Percentiles rank a stretch among this genome's conserved stretches.
These are phyloP conservation scores for Nannoperca australis DNA, from an alignment of 2,797 vertebrate species.

Conservation along the genomic window DNA sequence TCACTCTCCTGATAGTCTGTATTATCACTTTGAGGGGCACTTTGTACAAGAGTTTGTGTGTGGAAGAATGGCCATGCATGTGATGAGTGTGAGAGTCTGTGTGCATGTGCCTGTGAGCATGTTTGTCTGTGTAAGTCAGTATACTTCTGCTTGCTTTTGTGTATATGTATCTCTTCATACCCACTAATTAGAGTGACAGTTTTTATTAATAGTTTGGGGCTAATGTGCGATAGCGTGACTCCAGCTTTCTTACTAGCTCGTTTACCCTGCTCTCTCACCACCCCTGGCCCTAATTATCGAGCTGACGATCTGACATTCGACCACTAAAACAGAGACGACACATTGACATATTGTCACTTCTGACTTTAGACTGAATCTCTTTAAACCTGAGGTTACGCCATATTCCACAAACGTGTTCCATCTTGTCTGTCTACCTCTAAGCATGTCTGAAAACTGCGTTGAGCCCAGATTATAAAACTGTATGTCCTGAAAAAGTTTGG, in stretches of 20 bases:
- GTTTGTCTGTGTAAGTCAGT: slow-evolving; percentile 34
- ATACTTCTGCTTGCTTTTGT: slow-evolving; percentile 42
- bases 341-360: slow-evolving; percentile 71
- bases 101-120: slow-evolving; percentile 9
- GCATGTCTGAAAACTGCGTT: slow-evolving; percentile 1
- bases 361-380: slow-evolving; percentile 43
- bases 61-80: neutral
- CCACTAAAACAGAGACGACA: slow-evolving; percentile 67
- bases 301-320: slow-evolving; percentile 66
- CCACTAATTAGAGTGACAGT: slow-evolving; percentile 79
- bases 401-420: slow-evolving; percentile 14
- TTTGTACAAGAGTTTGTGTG: slow-evolving; percentile 28
- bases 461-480: neutral
- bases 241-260: slow-evolving; percentile 55
- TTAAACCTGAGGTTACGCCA: slow-evolving; percentile 46
- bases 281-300: slow-evolving; percentile 76
- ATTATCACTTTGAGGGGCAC: slow-evolving; percentile 16
- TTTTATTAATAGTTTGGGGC: slow-evolving; percentile 79
- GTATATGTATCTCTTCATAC: slow-evolving; percentile 56
- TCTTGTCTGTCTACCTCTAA: slow-evolving; percentile 7
- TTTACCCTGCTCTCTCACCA: slow-evolving; percentile 61
- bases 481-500: neutral
- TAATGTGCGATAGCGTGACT: slow-evolving; percentile 73
- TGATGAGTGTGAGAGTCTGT: slow-evolving; percentile 12
- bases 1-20: slow-evolving; percentile 34